A percentile compares a stretch with the other conserved stretches of the same genome.
Conservation (phyloP, 2,797 vertebrate genomes). For the Mastacembelus armatus region DNA sequence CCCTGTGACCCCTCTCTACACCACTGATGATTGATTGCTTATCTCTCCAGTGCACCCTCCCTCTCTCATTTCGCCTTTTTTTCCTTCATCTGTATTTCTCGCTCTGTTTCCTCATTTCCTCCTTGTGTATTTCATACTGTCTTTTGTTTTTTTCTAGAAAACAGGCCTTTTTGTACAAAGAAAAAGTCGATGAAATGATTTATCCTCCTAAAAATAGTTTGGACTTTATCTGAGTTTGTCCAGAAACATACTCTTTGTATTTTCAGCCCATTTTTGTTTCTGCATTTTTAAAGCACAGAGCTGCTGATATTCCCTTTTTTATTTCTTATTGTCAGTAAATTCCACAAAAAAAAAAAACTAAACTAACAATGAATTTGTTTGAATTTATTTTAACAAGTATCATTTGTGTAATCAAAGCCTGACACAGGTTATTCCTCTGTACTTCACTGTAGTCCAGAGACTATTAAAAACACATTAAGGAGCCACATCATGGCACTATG, state of each 20-base stretch:
- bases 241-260: conserved; percentile 2
- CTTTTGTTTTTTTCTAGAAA: conserved; percentile 12
- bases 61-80: conserved; percentile 4
- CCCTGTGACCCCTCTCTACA: conserved; percentile 46
- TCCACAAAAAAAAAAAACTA: not conserved
- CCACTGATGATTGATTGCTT: conserved; percentile 64
- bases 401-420: conserved; percentile 16
- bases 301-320: not conserved
- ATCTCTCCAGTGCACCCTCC: conserved; percentile 46
- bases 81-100: conserved; percentile 43
- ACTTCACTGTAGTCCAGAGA: conserved; percentile 21
- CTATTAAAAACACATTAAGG: not conserved
- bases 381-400: conserved; percentile 1
- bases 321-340: not conserved
- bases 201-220: not conserved
- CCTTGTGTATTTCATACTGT: conserved; percentile 32
- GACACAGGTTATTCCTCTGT: not conserved
- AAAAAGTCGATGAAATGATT: conserved; percentile 31
- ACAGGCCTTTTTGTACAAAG: conserved; percentile 16
- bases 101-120: conserved; percentile 40
- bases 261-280: not conserved
- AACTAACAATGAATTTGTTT: not conserved
- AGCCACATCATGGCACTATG: conserved; percentile 1
- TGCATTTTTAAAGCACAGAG: not conserved
- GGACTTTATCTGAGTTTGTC: conserved; percentile 1